These are phyloP conservation scores for Cebus imitator DNA, from an alignment of 2,113 vertebrate genomes.

Conservation along the genomic window DNA sequence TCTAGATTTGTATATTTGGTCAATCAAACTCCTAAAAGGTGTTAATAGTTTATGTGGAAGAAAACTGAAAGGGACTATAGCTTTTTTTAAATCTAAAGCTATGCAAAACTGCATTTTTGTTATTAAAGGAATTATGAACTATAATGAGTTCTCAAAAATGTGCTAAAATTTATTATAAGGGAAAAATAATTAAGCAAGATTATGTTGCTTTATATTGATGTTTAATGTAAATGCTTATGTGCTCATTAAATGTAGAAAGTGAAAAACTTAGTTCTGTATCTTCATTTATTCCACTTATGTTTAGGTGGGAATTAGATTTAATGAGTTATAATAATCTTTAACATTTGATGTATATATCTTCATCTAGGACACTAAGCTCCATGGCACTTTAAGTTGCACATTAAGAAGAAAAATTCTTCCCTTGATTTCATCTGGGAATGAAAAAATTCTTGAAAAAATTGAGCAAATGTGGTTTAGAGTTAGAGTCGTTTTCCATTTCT, in stretches of 20 bases:
- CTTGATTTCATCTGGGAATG: neutral
- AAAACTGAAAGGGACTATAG: constrained; percentile 36
- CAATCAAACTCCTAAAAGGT: constrained; percentile 1
- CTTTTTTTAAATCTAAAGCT: constrained; percentile 63
- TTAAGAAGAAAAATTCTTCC: constrained; percentile 36
- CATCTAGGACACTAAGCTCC: constrained; percentile 1
- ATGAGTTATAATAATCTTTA: constrained; percentile 48
- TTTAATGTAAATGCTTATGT: constrained; percentile 29
- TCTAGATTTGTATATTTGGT: constrained; percentile 47
- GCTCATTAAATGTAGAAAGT: constrained; percentile 44
- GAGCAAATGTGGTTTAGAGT: neutral
- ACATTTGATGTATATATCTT: constrained; percentile 53
- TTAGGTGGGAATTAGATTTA: constrained; percentile 57
- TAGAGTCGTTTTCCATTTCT: neutral
- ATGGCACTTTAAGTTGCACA: neutral
- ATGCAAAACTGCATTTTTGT: neutral
- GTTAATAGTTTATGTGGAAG: constrained; percentile 28
- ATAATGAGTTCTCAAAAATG: constrained; percentile 8
- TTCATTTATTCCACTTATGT: constrained; percentile 43
- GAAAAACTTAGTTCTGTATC: constrained; percentile 20
- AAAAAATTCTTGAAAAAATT: neutral
- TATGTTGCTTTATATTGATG: neutral
- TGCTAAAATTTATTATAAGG: constrained; percentile 32
- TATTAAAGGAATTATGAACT: constrained; percentile 40
- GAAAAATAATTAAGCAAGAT: constrained; percentile 30